Evolutionary conservation across 2,113 vertebrate species (phyloP).

Genomic region (Euleptes europaea): DNA sequence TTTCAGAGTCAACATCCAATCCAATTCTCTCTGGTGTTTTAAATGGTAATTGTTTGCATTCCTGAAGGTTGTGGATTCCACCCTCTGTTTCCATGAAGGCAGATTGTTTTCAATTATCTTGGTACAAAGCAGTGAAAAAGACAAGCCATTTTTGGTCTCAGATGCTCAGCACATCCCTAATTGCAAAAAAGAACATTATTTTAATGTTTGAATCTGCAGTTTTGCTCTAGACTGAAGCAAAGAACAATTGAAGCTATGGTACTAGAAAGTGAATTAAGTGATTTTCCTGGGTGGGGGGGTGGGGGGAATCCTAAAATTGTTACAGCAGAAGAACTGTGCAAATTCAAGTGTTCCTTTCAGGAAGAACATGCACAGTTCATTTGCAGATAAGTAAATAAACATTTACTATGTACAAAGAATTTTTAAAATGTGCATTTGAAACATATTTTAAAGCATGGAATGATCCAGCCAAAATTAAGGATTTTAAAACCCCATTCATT

Average conservation of each 20-base stretch:
- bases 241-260: slow-evolving; percentile 28
- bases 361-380: neutral
- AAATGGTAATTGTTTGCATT: slow-evolving; percentile 40
- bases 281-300: slow-evolving; percentile 29
- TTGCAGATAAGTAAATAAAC: neutral
- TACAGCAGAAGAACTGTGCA: slow-evolving; percentile 20
- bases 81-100: slow-evolving; percentile 28
- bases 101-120: slow-evolving; percentile 29
- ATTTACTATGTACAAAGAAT: neutral
- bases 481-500: neutral
- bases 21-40: slow-evolving; percentile 12
- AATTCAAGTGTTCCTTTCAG: neutral
- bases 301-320: slow-evolving; percentile 4
- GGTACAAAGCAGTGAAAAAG: neutral
- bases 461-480: neutral
- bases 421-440: neutral
- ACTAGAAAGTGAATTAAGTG: slow-evolving; percentile 19
- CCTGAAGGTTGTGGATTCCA: slow-evolving; percentile 13
- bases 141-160: slow-evolving; percentile 31
- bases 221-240: slow-evolving; percentile 35
- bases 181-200: slow-evolving; percentile 27
- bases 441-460: neutral
- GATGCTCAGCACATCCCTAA: slow-evolving; percentile 33
- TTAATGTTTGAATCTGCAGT: slow-evolving; percentile 28
- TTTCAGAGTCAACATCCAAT: slow-evolving; percentile 12